Percentiles rank a stretch among this genome's conserved stretches.
These are phyloP conservation scores for Nilaparvata lugens DNA, from an alignment of 1,140 invertebrate genomes.

Conservation along the genomic window DNA sequence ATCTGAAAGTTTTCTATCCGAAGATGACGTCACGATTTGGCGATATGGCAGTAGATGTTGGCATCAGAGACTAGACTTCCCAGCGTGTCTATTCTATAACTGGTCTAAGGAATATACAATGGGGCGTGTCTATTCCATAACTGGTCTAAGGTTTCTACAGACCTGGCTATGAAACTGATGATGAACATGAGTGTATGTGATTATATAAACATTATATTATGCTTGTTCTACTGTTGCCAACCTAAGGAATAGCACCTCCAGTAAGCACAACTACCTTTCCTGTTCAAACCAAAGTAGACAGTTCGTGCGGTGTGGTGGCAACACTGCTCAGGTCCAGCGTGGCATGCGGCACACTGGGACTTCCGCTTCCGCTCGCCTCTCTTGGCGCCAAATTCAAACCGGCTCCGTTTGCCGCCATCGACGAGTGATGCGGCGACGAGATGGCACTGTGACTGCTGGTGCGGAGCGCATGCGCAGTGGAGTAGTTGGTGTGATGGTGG, in stretches of 20 bases:
- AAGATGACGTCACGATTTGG: too few relatives aligned
- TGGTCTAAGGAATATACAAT: too few relatives aligned
- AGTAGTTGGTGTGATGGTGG: slow-evolving; percentile 19
- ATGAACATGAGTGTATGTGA: not conserved
- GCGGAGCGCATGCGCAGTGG: too few relatives aligned
- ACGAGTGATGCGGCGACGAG: slow-evolving; percentile 35
- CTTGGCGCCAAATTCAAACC: slow-evolving; percentile 33
- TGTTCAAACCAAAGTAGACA: slow-evolving; percentile 52
- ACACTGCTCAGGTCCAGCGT: slow-evolving; percentile 57
- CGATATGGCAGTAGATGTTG: too few relatives aligned
- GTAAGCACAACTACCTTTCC: not conserved
- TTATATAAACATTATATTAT: not conserved
- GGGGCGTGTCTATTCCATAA: too few relatives aligned
- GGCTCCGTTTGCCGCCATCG: slow-evolving; percentile 34
- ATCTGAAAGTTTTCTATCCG: too few relatives aligned
- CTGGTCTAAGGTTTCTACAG: not conserved
- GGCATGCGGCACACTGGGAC: slow-evolving; percentile 46
- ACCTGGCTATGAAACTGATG: not conserved
- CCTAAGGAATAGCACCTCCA: not conserved
- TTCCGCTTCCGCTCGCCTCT: slow-evolving; percentile 45
- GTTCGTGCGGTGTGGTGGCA: slow-evolving; percentile 52
- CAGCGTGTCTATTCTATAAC: too few relatives aligned
- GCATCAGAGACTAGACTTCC: too few relatives aligned
- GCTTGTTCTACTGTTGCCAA: too few relatives aligned
- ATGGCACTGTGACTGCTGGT: slow-evolving; percentile 28